These are phyloP conservation scores for Diadema setosum DNA, from an alignment of 35 echinoderm and acorn worm species.

Conservation along the genomic window DNA sequence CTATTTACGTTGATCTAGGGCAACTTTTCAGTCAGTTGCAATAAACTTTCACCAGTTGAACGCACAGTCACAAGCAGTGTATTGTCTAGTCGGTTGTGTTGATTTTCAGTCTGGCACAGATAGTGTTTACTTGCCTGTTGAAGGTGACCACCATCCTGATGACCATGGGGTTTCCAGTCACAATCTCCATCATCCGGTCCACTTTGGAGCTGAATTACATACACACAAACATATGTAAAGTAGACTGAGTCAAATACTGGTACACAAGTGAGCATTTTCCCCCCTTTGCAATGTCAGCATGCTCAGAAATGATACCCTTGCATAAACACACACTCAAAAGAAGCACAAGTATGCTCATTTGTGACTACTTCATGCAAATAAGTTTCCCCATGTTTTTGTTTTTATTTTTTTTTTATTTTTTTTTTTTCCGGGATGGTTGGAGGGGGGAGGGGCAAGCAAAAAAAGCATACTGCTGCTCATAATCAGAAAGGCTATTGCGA, in stretches of 20 bases:
- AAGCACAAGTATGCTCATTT: too few species aligned
- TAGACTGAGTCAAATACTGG: neutral
- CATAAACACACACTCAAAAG: too few species aligned
- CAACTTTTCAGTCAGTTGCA: too few species aligned
- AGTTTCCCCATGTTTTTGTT: too few species aligned
- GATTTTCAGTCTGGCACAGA: too few species aligned
- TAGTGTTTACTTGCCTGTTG: constrained; percentile 89
- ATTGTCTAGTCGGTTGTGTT: too few species aligned
- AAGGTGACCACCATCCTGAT: constrained; percentile 99
- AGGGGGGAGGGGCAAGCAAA: neutral
- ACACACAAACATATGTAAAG: neutral
- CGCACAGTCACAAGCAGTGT: too few species aligned
- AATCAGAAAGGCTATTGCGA: neutral
- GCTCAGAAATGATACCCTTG: too few species aligned
- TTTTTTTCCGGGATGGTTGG: neutral
- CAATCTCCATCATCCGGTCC: constrained; percentile 98
- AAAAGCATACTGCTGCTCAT: neutral
- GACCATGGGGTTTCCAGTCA: constrained; percentile 99
- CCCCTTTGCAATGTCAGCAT: too few species aligned
- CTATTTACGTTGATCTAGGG: too few species aligned
- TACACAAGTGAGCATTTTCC: neutral
- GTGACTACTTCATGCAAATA: too few species aligned
- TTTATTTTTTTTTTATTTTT: neutral
- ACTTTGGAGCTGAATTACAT: constrained; percentile 85
- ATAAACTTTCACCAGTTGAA: too few species aligned